Conservation (phyloP, 2,797 vertebrate genomes). For the Syncerus caffer region DNA sequence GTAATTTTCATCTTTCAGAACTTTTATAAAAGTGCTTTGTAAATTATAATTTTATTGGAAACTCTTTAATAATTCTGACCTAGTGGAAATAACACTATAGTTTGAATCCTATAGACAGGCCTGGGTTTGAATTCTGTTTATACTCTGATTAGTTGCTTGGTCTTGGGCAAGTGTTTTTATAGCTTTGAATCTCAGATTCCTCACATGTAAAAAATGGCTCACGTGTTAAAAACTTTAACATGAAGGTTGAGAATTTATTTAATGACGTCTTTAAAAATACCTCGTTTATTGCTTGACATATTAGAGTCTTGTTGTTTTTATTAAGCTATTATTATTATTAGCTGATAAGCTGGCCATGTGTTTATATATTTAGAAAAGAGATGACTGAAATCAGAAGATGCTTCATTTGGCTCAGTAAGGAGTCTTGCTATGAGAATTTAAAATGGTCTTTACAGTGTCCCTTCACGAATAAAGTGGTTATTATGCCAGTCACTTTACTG, state of each 20-base stretch:
- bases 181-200: background rate
- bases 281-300: background rate
- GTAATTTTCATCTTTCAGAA: background rate
- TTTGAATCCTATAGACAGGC: background rate
- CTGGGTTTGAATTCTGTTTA: background rate
- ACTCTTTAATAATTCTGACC: background rate
- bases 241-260: background rate
- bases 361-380: background rate
- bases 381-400: conserved; percentile 8
- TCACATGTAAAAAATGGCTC: background rate
- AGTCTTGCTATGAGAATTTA: background rate
- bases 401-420: background rate
- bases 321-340: conserved; percentile 4
- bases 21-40: background rate
- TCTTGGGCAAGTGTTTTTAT: background rate
- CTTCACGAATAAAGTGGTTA: background rate
- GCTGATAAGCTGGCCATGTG: background rate
- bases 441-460: background rate
- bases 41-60: background rate
- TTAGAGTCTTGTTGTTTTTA: background rate
- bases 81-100: background rate
- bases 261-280: background rate
- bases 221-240: background rate
- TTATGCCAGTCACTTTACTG: background rate
- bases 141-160: background rate